Evolutionary conservation across 2,888 invertebrate species (phyloP).

Genomic region (Scrobipalpa costella): DNA sequence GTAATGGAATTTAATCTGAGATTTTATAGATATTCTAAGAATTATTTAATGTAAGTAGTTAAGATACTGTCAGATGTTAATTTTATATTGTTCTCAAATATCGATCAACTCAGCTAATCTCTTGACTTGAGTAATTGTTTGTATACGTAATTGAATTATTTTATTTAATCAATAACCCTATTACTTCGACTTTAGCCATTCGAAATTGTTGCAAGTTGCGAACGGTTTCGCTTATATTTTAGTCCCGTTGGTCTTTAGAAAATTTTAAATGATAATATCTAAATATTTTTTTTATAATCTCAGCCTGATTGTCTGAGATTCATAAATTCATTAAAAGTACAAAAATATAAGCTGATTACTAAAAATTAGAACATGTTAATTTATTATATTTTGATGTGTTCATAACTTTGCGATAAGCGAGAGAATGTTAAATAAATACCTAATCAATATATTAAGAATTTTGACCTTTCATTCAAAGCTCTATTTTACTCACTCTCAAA

Average conservation of each 20-base stretch:
- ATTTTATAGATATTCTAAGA: slow-evolving; percentile 45
- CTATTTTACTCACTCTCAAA: background rate
- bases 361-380: background rate
- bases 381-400: slow-evolving; percentile 5
- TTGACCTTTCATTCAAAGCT: background rate
- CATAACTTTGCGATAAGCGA: slow-evolving; percentile 10
- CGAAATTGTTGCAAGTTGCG: no score
- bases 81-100: slow-evolving; percentile 5
- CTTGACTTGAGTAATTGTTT: slow-evolving; percentile 4
- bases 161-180: no score
- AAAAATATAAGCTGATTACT: background rate
- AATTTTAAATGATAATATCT: no score
- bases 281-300: background rate
- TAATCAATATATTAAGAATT: background rate
- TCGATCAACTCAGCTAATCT: slow-evolving; percentile 12
- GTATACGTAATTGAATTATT: background rate
- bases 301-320: background rate
- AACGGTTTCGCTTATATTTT: no score
- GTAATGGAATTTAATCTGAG: slow-evolving; percentile 28
- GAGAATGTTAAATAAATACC: background rate
- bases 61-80: slow-evolving; percentile 1
- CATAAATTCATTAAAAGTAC: slow-evolving; percentile 7
- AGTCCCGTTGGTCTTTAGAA: no score
- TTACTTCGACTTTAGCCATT: no score
- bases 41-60: slow-evolving; percentile 11